Percentiles rank a stretch among this genome's conserved stretches.
Evolutionary conservation across 2,797 vertebrate genomes (phyloP).

Genomic region (Sebastes nivosus): DNA sequence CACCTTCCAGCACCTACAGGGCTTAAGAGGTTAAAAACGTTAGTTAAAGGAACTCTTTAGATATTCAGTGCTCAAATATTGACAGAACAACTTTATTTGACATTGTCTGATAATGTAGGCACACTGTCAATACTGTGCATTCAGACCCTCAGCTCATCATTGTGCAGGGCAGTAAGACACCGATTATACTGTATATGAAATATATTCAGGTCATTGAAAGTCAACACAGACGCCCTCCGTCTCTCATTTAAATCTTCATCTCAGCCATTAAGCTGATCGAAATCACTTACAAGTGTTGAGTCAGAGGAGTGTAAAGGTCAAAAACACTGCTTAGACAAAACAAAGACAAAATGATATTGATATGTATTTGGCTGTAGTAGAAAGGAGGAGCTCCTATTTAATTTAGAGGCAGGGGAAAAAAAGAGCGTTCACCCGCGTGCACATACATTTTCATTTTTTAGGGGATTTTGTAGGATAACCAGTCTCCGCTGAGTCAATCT

Average conservation of each 20-base stretch:
- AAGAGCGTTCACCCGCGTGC: not conserved
- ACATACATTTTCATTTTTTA: constrained; percentile 15
- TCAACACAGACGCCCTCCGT: not conserved
- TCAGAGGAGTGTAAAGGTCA: constrained; percentile 2
- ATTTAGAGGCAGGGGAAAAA: not conserved
- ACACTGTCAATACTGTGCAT: not conserved
- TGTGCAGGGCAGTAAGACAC: not conserved
- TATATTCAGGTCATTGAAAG: constrained; percentile 36
- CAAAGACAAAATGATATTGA: not conserved
- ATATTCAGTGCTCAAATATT: not conserved
- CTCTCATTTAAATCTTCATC: constrained; percentile 22
- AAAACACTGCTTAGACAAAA: constrained; percentile 12
- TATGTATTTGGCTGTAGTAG: not conserved
- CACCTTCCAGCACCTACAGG: too few species aligned
- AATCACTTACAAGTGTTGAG: constrained; percentile 3
- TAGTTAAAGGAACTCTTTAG: not conserved
- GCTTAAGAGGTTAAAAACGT: not conserved
- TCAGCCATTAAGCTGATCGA: not conserved
- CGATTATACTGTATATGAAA: not conserved
- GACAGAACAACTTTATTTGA: constrained; percentile 2
- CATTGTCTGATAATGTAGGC: not conserved
- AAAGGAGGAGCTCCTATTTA: not conserved
- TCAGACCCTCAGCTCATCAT: not conserved
- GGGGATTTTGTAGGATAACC: constrained; percentile 11
- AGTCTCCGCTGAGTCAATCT: not conserved